Conservation (phyloP, 2,888 invertebrate species). For the Selenia dentaria region DNA sequence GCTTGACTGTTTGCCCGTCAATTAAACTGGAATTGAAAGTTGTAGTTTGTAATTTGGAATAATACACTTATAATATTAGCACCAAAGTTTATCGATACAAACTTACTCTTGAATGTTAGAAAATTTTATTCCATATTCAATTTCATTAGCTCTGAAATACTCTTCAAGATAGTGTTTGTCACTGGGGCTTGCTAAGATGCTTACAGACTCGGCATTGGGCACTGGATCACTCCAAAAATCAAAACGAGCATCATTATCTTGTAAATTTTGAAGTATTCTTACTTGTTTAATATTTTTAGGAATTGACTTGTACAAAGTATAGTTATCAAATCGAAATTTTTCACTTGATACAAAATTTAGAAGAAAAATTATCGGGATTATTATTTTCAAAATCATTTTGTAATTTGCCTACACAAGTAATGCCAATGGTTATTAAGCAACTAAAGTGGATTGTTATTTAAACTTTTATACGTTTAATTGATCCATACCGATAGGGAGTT, state of each 20-base stretch:
- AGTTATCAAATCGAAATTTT: slow-evolving; percentile 63
- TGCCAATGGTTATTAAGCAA: too few species aligned
- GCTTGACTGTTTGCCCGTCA: slow-evolving; percentile 69
- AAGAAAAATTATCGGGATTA: slow-evolving; percentile 24
- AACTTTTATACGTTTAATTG: too few species aligned
- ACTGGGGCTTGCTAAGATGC: slow-evolving; percentile 70
- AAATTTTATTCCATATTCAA: slow-evolving; percentile 67
- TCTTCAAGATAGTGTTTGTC: slow-evolving; percentile 58
- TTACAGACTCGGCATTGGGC: slow-evolving; percentile 55
- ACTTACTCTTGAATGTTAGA: slow-evolving; percentile 80
- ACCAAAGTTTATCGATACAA: neutral
- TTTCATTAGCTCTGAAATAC: slow-evolving; percentile 54
- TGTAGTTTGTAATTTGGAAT: too few species aligned
- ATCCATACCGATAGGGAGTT: slow-evolving; percentile 7
- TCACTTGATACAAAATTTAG: slow-evolving; percentile 35
- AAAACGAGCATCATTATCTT: slow-evolving; percentile 60
- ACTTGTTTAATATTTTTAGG: slow-evolving; percentile 78
- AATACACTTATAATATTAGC: too few species aligned
- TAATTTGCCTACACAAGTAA: too few species aligned
- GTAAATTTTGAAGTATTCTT: slow-evolving; percentile 70
- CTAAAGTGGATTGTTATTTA: too few species aligned
- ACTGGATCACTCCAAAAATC: slow-evolving; percentile 74
- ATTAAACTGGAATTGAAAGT: slow-evolving; percentile 75
- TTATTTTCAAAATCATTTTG: slow-evolving; percentile 40
- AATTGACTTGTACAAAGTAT: slow-evolving; percentile 80